Evolutionary conservation across 1,140 invertebrate genomes (phyloP), one percentile per base, ranked within the genome.

Genomic region (Bombus waltoni): DNA sequence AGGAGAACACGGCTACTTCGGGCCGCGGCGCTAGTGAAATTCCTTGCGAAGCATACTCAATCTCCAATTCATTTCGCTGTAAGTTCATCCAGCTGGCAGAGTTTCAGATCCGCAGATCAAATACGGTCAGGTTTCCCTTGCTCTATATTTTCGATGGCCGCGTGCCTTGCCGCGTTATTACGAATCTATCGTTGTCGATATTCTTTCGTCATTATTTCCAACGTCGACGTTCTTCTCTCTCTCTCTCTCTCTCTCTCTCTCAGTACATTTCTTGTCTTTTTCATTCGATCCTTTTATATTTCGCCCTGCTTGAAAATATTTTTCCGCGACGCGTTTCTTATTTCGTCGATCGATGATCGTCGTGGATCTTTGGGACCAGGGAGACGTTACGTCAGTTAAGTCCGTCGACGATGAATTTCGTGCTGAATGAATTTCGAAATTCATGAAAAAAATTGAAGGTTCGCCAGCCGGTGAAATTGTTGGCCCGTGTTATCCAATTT

Each of bases 1-100:
- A 83, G 72, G 38, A 65, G 70, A 13, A 25, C 40, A 25, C 38
- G 44, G 78, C 53, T 73, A 81, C 53, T 75, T 44, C 15, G 28
- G 38, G 25, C 25, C 77, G 62, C 80, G 35, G 44, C 65, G 40
- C 68, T 81, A 68, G 70, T 65, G 81, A 74, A 87, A 83, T 89
- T 76, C 77, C 77, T 18, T 32, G 82, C 83, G 68, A 87, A 77
- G 83, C 70, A 76, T 65, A 66, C 82, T 85, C 76, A 81, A 90
- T 90, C 82, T 80, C 79, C 82, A 87, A 90, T 90, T 90, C 88
- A 90, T 90, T 90, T 87, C 59, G 79, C 28, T 59, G 88, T 83
- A 77, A 88, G 70, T 81, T 85, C 80, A 80, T 90, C 82, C 88
- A 90, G 86, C 76, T 90, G 88, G 89, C 89, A 88, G 75, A 81